Conservation (phyloP, 2,888 invertebrate genomes). For the Chalcis sispes region DNA sequence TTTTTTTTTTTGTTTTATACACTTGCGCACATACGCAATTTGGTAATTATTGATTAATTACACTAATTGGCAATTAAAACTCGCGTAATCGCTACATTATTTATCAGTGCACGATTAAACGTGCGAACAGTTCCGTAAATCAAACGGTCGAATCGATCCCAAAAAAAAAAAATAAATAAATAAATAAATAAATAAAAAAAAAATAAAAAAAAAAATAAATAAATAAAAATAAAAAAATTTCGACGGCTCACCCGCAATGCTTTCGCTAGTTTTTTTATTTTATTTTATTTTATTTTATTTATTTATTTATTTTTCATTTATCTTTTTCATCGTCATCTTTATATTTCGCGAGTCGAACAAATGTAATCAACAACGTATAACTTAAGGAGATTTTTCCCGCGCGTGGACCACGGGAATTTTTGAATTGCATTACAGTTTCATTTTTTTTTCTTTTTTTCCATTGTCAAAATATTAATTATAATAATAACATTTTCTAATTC, state of each 20-base stretch:
- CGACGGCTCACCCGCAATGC: no score
- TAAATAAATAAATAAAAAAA: no score
- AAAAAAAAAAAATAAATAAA: no score
- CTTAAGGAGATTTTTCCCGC: no score
- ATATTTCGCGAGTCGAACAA: no score
- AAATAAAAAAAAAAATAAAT: no score
- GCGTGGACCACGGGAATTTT: no score
- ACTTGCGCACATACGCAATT: slow-evolving; percentile 7
- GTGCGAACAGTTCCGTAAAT: background rate
- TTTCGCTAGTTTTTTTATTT: no score
- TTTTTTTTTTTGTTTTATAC: slow-evolving; percentile 17
- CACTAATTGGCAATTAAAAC: slow-evolving; percentile 36
- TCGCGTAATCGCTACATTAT: background rate
- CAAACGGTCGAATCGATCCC: slow-evolving; percentile 11
- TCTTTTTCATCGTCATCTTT: background rate
- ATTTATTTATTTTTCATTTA: slow-evolving; percentile 12
- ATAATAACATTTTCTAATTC: slow-evolving; percentile 48
- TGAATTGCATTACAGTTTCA: no score
- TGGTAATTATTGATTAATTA: slow-evolving; percentile 39
- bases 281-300: no score
- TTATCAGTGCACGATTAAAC: slow-evolving; percentile 2
- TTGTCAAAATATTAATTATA: slow-evolving; percentile 15
- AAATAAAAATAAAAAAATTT: no score
- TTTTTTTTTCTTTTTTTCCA: background rate
- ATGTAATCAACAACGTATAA: no score